Evolutionary conservation across 2,888 invertebrate species (phyloP).

Genomic region (Fissipunctia ypsillon): DNA sequence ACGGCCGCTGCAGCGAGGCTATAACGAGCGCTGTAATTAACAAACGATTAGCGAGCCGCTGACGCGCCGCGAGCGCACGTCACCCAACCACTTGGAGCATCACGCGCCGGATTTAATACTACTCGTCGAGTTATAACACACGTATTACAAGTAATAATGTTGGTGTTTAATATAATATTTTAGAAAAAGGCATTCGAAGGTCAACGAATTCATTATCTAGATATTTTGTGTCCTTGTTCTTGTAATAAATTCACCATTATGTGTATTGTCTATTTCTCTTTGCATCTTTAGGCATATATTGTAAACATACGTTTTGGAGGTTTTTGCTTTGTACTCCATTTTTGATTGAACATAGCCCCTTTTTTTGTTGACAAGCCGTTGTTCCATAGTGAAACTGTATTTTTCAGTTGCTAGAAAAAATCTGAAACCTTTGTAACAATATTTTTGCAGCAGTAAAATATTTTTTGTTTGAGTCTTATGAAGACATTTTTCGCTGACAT

Average conservation of each 20-base stretch:
- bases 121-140: conserved; percentile 8
- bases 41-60: conserved; percentile 63
- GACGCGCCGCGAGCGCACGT: conserved; percentile 22
- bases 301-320: conserved; percentile 7
- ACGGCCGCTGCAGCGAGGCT: conserved; percentile 51
- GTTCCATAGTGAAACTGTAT: conserved; percentile 18
- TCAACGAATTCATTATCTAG: neutral
- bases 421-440: conserved; percentile 18
- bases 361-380: conserved; percentile 14
- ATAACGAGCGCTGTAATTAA: conserved; percentile 67
- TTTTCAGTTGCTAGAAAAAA: conserved; percentile 7
- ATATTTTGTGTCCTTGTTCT: neutral
- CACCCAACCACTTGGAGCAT: conserved; percentile 37
- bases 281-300: neutral
- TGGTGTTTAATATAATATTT: neutral
- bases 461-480: conserved; percentile 6
- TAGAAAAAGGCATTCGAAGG: neutral
- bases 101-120: conserved; percentile 24
- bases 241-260: neutral
- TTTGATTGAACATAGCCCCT: conserved; percentile 20
- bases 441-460: conserved; percentile 1
- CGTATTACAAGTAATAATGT: neutral
- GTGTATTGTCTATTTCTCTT: neutral
- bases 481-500: conserved; percentile 13
- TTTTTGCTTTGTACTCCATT: conserved; percentile 11